phyloP scores from a whole-genome alignment of 2,797 vertebrate species.

The Astyanax mexicanus region DNA sequence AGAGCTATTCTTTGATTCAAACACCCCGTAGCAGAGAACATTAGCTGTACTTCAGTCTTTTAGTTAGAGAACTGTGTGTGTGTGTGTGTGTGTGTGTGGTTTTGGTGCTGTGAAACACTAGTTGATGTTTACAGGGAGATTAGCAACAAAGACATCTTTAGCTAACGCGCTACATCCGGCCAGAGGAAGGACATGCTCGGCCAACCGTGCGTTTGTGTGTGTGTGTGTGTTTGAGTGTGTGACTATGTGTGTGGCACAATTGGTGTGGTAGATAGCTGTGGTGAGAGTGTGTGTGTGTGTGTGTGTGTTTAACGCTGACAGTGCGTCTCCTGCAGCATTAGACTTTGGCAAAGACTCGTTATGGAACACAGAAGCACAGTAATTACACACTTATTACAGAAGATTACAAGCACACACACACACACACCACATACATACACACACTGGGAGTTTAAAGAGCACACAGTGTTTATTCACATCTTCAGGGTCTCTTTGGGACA shows the following conservation, averaged over 20 bases:
- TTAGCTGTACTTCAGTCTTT: not conserved
- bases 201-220: not conserved
- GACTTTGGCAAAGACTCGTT: too few species aligned
- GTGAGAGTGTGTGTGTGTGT: not conserved
- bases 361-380: too few species aligned
- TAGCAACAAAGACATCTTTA: not conserved
- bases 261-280: too few species aligned
- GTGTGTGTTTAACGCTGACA: not conserved
- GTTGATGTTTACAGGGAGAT: not conserved
- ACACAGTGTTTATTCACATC: not conserved
- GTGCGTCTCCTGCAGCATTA: too few species aligned
- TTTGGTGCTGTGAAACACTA: not conserved
- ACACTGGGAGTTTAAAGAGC: not conserved
- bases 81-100: slow-evolving; percentile 29
- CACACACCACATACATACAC: too few species aligned
- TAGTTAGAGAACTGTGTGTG: slow-evolving; percentile 3
- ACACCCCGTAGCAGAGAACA: not conserved
- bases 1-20: not conserved
- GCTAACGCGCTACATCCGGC: not conserved
- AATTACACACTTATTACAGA: too few species aligned
- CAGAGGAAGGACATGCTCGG: not conserved
- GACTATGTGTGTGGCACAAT: not conserved
- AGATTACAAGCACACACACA: not conserved
- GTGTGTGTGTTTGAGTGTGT: slow-evolving; percentile 11
- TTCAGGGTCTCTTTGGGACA: too few species aligned